Evolutionary conservation across 2,113 vertebrate species (phyloP).

Genomic region (Takifugu flavidus): DNA sequence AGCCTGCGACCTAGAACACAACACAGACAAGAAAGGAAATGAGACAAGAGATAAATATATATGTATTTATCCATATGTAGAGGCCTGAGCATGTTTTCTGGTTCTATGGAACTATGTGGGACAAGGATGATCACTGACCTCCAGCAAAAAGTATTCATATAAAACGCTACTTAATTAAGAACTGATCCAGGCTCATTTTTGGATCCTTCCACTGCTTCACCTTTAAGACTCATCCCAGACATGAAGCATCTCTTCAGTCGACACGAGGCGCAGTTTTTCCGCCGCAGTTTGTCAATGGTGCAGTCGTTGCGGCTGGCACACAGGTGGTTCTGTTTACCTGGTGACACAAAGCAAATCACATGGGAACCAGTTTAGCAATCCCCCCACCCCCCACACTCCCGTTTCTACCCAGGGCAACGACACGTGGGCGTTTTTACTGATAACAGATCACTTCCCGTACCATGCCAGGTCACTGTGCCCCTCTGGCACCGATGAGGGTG

Average conservation of each 20-base stretch:
- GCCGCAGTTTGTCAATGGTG: conserved; percentile 94
- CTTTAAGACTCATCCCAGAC: conserved; percentile 97
- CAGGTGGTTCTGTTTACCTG: conserved; percentile 97
- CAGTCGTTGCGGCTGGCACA: conserved; percentile 98
- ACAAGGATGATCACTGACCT: conserved; percentile 2
- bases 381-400: not conserved
- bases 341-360: conserved; percentile 33
- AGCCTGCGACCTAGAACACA: conserved; percentile 57
- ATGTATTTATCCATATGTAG: too few relatives aligned
- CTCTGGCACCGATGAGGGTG: conserved; percentile 43
- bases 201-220: conserved; percentile 61
- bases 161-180: too few relatives aligned
- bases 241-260: conserved; percentile 94
- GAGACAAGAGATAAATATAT: not conserved
- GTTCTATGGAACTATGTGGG: conserved; percentile 16
- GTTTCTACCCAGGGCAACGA: conserved; percentile 42
- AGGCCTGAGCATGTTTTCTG: not conserved
- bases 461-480: conserved; percentile 58
- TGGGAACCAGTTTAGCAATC: conserved; percentile 19
- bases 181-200: not conserved
- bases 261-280: conserved; percentile 90
- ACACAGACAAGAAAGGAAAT: conserved; percentile 2
- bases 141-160: not conserved
- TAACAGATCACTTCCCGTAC: conserved; percentile 47
- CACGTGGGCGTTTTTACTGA: conserved; percentile 51